Base-by-base conservation (phyloP, 2,113 vertebrate species). In the Speoplatyrhinus poulsoni region DNA sequence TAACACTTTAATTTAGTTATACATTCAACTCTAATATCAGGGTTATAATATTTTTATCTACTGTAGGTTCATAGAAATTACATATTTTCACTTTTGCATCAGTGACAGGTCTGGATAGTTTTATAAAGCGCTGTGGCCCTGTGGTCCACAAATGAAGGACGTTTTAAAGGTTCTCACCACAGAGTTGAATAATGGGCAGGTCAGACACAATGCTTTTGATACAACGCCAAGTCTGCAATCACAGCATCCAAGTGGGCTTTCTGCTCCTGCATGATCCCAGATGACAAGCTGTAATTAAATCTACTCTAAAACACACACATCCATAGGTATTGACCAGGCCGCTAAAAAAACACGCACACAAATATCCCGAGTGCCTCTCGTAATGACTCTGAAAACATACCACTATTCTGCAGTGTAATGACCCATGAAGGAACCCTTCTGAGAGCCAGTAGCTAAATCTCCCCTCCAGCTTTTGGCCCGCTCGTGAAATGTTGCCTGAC, bases 401-500 rank as follows among this genome's bases (percentile, higher is more conserved):
- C 74, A 48, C 75, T 73, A 33, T 82, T 85, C 80, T 73, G 70
- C 13, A 63, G 60, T 48, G 54, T 87, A 89, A 89, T 85, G 89
- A 89, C 83, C 85, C 81, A 5, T 87, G 78, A 87, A 84, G 76
- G 78, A 80, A 74, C 81, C 72, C 88, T 62, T 80, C 85, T 85
- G 84, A 79, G 86, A 81, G 79, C 81, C 89, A 88, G 3, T 6
- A 10, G 85, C 88, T 89, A 89, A 86, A 88, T 87, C 70, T 71
- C 78, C 89, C 82, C 65, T 89, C 91, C 89, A 87, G 89, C 89
- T 91, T 89, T 88, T 83, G 90, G 33, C 53, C 86, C 72, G 79
- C 77, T 77, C n/a, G 55, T 46, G 65, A 83, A 66, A 85, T 76
- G 73, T 46, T 86, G 70, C 75, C 49, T 55, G 93, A 94, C 83